Percentiles rank a stretch among this genome's conserved stretches.
These are phyloP conservation scores for Antheraea assamensis DNA, from an alignment of 2,888 invertebrate species.

Conservation along the genomic window DNA sequence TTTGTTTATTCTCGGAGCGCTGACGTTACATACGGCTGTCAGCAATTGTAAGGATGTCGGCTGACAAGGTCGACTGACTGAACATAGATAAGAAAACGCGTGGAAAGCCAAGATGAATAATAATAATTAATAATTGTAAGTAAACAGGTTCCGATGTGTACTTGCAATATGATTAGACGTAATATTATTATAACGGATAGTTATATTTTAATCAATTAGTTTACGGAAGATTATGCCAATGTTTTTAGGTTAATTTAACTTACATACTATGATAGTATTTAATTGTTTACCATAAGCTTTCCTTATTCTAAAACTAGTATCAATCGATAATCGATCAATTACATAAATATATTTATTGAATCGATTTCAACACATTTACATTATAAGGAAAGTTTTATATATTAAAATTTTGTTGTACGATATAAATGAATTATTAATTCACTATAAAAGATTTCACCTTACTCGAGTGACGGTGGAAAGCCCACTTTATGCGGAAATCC, in stretches of 20 bases:
- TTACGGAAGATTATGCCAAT: background rate
- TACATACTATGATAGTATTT: background rate
- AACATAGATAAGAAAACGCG: conserved; percentile 18
- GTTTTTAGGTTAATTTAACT: background rate
- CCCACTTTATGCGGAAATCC: background rate
- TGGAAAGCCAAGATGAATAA: conserved; percentile 20
- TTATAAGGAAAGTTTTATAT: background rate
- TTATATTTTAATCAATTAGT: background rate
- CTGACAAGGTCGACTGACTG: conserved; percentile 31
- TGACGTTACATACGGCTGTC: conserved; percentile 47
- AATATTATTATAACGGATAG: background rate
- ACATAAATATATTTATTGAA: background rate
- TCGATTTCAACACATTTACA: background rate
- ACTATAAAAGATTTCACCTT: background rate
- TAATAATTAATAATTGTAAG: conserved; percentile 20
- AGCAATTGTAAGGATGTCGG: conserved; percentile 15
- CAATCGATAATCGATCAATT: background rate
- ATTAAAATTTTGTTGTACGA: background rate
- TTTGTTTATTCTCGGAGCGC: conserved; percentile 47
- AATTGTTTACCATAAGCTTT: background rate
- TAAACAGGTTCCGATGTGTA: conserved; percentile 14
- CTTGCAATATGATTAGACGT: background rate
- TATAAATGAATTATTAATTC: background rate
- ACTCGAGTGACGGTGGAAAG: background rate
- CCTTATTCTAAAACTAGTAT: background rate